A percentile compares a stretch with the other conserved stretches of the same genome.
Evolutionary conservation across 2,113 vertebrate species (phyloP).

Genomic region (Camelus dromedarius): DNA sequence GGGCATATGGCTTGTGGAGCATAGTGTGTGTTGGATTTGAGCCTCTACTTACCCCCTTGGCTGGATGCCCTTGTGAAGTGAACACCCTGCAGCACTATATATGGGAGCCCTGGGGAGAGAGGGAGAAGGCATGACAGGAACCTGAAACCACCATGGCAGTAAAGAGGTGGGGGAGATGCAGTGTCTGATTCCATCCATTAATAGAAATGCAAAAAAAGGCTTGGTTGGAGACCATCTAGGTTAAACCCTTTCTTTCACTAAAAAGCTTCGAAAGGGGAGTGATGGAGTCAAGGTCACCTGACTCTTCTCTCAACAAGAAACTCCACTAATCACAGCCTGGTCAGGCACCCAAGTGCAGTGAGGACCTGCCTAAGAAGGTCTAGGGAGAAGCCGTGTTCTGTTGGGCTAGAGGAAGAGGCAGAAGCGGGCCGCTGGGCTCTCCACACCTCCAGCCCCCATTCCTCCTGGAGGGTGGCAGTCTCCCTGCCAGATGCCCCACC

Average conservation of each 20-base stretch:
- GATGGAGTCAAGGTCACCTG: background rate
- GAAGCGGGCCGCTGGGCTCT: background rate
- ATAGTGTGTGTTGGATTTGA: background rate
- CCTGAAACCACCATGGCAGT: background rate
- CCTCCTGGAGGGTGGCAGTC: background rate
- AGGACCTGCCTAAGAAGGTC: background rate
- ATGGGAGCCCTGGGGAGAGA: background rate
- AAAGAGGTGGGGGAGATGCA: background rate
- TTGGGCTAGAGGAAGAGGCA: background rate
- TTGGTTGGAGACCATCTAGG: background rate
- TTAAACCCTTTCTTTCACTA: background rate
- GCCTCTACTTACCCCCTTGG: background rate
- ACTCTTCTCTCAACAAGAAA: background rate
- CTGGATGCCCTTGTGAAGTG: background rate
- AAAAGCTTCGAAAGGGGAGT: background rate
- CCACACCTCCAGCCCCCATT: background rate
- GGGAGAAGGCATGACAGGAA: background rate
- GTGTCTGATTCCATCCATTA: slow-evolving; percentile 52
- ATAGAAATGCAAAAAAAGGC: slow-evolving; percentile 56
- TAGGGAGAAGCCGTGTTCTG: background rate
- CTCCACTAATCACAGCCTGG: background rate
- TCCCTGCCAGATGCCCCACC: background rate
- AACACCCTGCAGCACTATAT: background rate
- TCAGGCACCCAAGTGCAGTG: background rate
- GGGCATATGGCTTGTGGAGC: background rate